phyloP scores from a whole-genome alignment of 1,140 invertebrate genomes.

The Drosophila navojoa region DNA sequence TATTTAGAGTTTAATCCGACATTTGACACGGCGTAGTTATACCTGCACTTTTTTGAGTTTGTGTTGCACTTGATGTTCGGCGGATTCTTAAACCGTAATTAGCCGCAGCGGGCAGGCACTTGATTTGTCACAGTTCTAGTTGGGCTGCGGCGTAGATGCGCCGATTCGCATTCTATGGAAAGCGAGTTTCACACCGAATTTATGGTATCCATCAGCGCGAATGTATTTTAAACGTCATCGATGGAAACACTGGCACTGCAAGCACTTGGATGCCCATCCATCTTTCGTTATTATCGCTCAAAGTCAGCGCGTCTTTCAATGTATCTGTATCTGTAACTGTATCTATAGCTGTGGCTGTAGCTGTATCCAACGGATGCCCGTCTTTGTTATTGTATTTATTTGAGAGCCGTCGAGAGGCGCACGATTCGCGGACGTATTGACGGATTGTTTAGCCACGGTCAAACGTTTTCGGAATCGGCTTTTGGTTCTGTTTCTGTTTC shows the following conservation, averaged over 20 bases:
- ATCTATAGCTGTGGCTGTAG: constrained; percentile 1
- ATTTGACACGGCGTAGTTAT: constrained; percentile 24
- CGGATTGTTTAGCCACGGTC: constrained; percentile 39
- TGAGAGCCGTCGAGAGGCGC: constrained; percentile 14
- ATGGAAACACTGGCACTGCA: constrained; percentile 60
- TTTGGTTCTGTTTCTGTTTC: constrained; percentile 19
- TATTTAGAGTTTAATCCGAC: constrained; percentile 51
- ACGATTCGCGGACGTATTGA: constrained; percentile 48
- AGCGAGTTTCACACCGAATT: constrained; percentile 47
- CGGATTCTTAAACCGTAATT: constrained; percentile 42
- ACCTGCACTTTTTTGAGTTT: constrained; percentile 30
- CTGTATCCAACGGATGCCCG: constrained; percentile 59
- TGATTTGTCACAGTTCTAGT: constrained; percentile 55
- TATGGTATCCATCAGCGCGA: constrained; percentile 52
- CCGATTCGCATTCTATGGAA: constrained; percentile 13
- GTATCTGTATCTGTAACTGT: constrained; percentile 21
- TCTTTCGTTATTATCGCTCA: constrained; percentile 59
- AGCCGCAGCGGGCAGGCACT: constrained; percentile 40
- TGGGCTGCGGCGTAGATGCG: constrained; percentile 7
- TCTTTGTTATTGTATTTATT: constrained; percentile 29
- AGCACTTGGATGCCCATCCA: constrained; percentile 72
- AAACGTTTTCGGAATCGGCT: constrained; percentile 30
- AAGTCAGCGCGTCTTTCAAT: constrained; percentile 35
- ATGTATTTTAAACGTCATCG: constrained; percentile 68
- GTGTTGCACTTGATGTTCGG: constrained; percentile 40